Evolutionary conservation across 2,113 vertebrate genomes (phyloP), one percentile per base, ranked within the genome.

Genomic region (Leptosomus discolor): DNA sequence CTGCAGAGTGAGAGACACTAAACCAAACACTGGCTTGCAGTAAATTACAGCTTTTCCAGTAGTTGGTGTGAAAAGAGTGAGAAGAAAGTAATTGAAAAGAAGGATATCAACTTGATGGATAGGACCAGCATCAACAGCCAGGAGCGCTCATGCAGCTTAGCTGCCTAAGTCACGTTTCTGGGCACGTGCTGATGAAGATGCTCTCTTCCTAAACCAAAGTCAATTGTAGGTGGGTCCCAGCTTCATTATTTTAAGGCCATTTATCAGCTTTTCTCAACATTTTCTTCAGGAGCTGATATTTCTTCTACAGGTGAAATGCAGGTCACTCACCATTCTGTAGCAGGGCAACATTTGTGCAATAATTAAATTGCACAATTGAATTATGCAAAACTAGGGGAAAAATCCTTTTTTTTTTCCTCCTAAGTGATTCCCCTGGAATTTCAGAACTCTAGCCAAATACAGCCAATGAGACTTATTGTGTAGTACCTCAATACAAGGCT

Each of bases 321-420:
- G 29, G 18, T 53, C 32, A 54, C 30, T 75, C 15, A 63, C 23
- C 12, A 29, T 61, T 79, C 30, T 48, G 37, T 0, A 63, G 45
- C 69, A 54, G 45, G 58, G 58, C 32, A 78, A 87, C 74, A 76
- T 80, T 43, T 27, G 4, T 92, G 88, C 92, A 95, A 86, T 37
- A 85, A 76, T 61, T 79, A 20, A 90, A 90, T 92, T 94, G 91
- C 95, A 91, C 75, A 91, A 95, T 4, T 85, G 24, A 94, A 68
- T 91, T 85, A 93, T 30, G 84, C 34, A 82, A 91, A 96, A 79
- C 19, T 39, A 78, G 36, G 34, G 34, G 46, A 3, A 48, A 69
- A 75, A 7, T 3, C 1, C 0, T 8, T n/a, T 51, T n/a, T 48
- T 43, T 69, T 11, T 1, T 3, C 1, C 1, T 5, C 21, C 6